phyloP scores from a whole-genome alignment of 2,113 vertebrate genomes.

The Albula goreensis region DNA sequence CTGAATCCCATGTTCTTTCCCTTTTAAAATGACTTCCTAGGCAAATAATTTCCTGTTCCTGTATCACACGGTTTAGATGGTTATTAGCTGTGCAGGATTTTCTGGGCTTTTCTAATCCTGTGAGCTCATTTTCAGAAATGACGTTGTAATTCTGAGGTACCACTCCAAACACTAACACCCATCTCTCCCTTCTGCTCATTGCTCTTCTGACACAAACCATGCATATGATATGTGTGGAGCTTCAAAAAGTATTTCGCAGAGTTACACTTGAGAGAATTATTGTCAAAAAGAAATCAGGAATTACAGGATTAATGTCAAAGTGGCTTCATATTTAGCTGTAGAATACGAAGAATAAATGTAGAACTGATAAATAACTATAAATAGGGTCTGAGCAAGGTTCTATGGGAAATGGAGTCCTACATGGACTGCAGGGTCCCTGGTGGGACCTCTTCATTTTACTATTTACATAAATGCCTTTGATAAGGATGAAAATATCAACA shows the following conservation, averaged over 20 bases:
- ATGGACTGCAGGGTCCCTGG: too few species aligned
- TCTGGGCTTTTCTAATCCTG: not conserved
- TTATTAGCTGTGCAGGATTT: conserved; percentile 14
- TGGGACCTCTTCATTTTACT: too few species aligned
- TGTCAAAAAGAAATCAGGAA: not conserved
- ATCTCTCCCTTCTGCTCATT: not conserved
- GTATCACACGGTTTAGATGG: not conserved
- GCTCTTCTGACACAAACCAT: too few species aligned
- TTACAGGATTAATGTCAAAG: not conserved
- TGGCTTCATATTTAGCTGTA: too few species aligned
- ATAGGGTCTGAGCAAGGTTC: too few species aligned
- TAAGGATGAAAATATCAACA: too few species aligned
- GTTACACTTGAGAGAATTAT: not conserved
- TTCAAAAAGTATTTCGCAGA: too few species aligned
- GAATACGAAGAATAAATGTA: too few species aligned
- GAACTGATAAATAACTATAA: too few species aligned
- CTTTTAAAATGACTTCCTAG: not conserved
- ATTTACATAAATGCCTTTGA: too few species aligned
- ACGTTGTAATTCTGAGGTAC: not conserved
- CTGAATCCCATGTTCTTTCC: not conserved
- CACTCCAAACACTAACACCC: not conserved
- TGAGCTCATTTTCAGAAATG: not conserved
- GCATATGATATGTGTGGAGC: too few species aligned
- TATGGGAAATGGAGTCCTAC: too few species aligned
- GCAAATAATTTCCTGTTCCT: conserved; percentile 10